Evolutionary conservation across 2,113 vertebrate species (phyloP).

Genomic region (Equus quagga): DNA sequence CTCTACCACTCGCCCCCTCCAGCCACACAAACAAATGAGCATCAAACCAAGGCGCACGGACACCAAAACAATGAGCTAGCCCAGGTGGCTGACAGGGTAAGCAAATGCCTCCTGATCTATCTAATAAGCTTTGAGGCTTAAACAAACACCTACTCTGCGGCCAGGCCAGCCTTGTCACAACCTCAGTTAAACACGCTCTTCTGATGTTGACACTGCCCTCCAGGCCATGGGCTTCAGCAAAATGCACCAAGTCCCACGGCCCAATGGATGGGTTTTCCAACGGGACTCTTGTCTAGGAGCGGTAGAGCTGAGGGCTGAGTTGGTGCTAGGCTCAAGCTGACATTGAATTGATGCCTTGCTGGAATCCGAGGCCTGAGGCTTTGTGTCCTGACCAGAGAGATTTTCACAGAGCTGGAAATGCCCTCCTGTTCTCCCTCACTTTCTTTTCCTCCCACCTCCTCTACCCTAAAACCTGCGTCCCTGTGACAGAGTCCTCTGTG

Average conservation of each 20-base stretch:
- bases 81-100: conserved; percentile 12
- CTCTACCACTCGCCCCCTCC: accelerated
- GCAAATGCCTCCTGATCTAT: conserved; percentile 71
- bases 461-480: neutral
- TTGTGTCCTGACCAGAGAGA: neutral
- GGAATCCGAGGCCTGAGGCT: neutral
- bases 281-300: neutral
- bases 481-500: neutral
- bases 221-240: conserved; percentile 32
- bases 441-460: neutral
- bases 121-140: conserved; percentile 56
- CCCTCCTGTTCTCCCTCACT: neutral
- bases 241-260: neutral
- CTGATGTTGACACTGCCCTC: conserved; percentile 30
- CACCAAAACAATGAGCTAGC: neutral
- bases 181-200: conserved; percentile 66
- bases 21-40: neutral
- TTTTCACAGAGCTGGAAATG: neutral
- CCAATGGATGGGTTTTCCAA: conserved; percentile 23
- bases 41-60: neutral
- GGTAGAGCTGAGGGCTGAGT: neutral
- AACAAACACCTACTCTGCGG: conserved; percentile 65
- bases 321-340: neutral
- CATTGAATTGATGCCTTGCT: neutral
- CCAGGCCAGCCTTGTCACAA: conserved; percentile 37